Evolutionary conservation across 2,888 invertebrate species (phyloP).

Genomic region (Agrotis exclamationis): DNA sequence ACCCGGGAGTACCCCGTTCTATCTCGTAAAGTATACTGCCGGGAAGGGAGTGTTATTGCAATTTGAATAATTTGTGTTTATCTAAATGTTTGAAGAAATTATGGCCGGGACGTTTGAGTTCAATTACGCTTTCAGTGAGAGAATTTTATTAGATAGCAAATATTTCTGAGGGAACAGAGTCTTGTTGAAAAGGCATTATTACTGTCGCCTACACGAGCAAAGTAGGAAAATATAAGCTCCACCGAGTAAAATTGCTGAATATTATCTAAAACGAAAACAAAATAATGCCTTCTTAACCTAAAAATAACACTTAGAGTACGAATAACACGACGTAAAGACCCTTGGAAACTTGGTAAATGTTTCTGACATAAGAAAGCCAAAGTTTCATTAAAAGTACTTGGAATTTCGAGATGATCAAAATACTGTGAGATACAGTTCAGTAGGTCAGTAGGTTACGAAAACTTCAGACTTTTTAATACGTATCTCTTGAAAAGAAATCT

Average conservation of each 20-base stretch:
- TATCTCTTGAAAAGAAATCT: constrained; percentile 41
- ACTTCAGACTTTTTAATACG: constrained; percentile 33
- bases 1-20: constrained; percentile 22
- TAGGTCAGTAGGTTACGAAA: constrained; percentile 54
- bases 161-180: constrained; percentile 8
- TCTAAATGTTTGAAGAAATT: constrained; percentile 47
- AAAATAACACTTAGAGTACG: constrained; percentile 28
- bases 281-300: constrained; percentile 24
- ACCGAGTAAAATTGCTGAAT: not conserved
- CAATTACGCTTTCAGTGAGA: constrained; percentile 25
- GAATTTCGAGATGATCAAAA: constrained; percentile 45
- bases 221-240: not conserved
- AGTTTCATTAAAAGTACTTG: constrained; percentile 49
- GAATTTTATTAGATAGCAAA: constrained; percentile 22
- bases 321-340: constrained; percentile 22
- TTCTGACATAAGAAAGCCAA: constrained; percentile 37
- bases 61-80: constrained; percentile 50
- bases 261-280: constrained; percentile 11
- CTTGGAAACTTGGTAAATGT: constrained; percentile 34
- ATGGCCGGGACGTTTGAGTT: constrained; percentile 27
- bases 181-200: not conserved
- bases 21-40: constrained; percentile 45
- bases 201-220: not conserved
- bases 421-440: constrained; percentile 42
- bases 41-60: constrained; percentile 28